A percentile compares a stretch with the other conserved stretches of the same genome.
These are phyloP conservation scores for Sakesphorus luctuosus DNA, from an alignment of 2,113 vertebrate species.

Conservation along the genomic window DNA sequence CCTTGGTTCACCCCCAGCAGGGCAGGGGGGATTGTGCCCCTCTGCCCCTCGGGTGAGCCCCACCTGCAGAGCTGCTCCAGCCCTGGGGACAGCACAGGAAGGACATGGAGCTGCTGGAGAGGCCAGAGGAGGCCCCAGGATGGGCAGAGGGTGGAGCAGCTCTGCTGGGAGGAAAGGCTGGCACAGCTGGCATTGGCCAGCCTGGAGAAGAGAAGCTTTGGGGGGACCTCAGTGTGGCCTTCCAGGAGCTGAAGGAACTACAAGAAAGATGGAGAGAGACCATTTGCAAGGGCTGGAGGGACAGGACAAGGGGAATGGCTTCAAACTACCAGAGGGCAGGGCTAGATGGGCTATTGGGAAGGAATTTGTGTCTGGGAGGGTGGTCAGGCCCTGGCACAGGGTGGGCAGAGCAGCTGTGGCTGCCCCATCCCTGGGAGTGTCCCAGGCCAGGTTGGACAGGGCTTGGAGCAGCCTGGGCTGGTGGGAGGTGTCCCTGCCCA, in stretches of 20 bases:
- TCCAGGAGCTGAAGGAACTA: background rate
- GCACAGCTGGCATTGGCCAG: background rate
- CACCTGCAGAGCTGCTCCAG: too few species aligned
- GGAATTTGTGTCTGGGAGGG: background rate
- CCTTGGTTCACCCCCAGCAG: too few species aligned
- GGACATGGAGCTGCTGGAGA: too few species aligned
- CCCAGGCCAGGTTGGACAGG: background rate
- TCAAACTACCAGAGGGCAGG: rapidly evolving
- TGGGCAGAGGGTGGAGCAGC: background rate
- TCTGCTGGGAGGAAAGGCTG: background rate
- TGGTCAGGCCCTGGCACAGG: rapidly evolving
- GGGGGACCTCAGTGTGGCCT: background rate
- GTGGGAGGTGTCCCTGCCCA: background rate
- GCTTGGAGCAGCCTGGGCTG: background rate
- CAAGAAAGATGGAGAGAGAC: background rate
- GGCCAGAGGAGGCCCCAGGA: background rate
- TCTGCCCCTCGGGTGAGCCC: too few species aligned
- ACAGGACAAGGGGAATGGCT: background rate
- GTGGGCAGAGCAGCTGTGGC: background rate
- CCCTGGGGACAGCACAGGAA: too few species aligned
- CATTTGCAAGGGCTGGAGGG: background rate
- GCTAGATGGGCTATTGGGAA: rapidly evolving
- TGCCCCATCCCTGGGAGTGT: background rate
- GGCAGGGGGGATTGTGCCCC: too few species aligned
- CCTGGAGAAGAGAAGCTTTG: background rate